Percentiles rank a stretch among this genome's conserved stretches.
phyloP scores from a whole-genome alignment of 2,113 vertebrate genomes.

The Bambusicola thoracicus region DNA sequence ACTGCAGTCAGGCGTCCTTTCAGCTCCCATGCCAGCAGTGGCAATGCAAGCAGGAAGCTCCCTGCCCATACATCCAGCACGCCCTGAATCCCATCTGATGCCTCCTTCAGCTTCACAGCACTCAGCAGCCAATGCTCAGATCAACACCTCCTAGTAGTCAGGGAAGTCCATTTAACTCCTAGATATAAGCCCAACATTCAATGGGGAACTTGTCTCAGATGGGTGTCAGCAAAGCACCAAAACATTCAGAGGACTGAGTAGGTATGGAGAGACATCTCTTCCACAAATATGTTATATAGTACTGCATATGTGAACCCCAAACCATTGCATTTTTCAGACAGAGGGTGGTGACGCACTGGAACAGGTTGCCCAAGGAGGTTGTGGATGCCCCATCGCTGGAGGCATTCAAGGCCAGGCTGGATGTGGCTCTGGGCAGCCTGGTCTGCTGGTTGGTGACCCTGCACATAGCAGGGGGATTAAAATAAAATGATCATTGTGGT shows the following conservation, averaged over 20 bases:
- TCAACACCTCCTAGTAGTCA: not conserved
- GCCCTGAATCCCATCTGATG: not conserved
- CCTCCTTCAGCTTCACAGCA: not conserved
- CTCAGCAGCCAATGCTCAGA: not conserved
- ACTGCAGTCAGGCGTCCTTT: not conserved
- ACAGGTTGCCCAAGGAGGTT: no score
- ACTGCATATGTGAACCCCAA: not conserved
- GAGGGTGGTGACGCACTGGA: no score
- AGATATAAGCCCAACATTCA: not conserved
- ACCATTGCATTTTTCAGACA: not conserved
- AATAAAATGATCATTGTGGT: no score
- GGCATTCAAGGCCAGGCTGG: no score
- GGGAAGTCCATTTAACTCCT: no score
- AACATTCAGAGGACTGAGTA: not conserved
- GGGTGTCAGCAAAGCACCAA: not conserved
- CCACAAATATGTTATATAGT: not conserved
- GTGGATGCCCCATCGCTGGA: no score
- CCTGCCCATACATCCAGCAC: rapidly evolving
- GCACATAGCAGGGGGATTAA: no score
- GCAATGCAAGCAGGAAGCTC: not conserved
- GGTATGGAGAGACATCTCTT: not conserved
- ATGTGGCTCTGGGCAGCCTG: no score
- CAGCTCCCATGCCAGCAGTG: not conserved
- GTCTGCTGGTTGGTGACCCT: no score
- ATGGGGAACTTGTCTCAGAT: not conserved